Evolutionary conservation across 2,888 invertebrate genomes (phyloP).

Genomic region (Odontomyia ornata): DNA sequence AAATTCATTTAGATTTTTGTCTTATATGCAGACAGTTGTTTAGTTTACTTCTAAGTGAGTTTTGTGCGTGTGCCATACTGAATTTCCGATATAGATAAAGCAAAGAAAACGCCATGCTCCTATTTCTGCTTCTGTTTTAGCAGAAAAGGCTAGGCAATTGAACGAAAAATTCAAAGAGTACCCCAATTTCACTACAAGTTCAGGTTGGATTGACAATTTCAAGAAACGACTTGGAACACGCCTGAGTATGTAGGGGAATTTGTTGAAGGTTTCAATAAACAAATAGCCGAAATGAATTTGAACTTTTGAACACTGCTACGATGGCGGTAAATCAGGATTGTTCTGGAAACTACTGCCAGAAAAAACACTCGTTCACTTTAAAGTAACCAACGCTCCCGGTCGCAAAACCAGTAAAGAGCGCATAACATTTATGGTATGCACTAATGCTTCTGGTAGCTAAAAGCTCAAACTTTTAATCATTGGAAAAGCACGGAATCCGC

Average conservation of each 20-base stretch:
- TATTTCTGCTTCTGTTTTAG: constrained; percentile 16
- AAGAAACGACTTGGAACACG: neutral
- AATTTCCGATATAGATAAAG: neutral
- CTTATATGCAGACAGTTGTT: constrained; percentile 4
- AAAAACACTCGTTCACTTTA: constrained; percentile 32
- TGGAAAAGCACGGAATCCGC: constrained; percentile 21
- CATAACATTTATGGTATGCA: constrained; percentile 23
- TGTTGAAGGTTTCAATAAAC: neutral
- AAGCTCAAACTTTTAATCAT: constrained; percentile 18
- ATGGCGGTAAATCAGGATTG: constrained; percentile 1
- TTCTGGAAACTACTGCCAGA: constrained; percentile 17
- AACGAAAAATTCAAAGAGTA: neutral
- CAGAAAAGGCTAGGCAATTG: constrained; percentile 12
- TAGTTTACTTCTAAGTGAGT: neutral
- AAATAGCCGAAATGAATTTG: constrained; percentile 22
- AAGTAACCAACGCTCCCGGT: constrained; percentile 21
- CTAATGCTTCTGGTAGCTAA: constrained; percentile 26
- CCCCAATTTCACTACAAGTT: neutral
- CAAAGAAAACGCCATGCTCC: constrained; percentile 23
- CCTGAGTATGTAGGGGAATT: neutral
- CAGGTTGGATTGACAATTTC: constrained; percentile 19
- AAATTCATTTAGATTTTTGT: neutral
- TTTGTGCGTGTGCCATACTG: neutral
- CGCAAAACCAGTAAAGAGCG: constrained; percentile 32
- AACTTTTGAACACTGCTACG: constrained; percentile 5